These are phyloP conservation scores for Enteromius thamalakanensis DNA, from an alignment of 2,797 vertebrate species.

Conservation along the genomic window DNA sequence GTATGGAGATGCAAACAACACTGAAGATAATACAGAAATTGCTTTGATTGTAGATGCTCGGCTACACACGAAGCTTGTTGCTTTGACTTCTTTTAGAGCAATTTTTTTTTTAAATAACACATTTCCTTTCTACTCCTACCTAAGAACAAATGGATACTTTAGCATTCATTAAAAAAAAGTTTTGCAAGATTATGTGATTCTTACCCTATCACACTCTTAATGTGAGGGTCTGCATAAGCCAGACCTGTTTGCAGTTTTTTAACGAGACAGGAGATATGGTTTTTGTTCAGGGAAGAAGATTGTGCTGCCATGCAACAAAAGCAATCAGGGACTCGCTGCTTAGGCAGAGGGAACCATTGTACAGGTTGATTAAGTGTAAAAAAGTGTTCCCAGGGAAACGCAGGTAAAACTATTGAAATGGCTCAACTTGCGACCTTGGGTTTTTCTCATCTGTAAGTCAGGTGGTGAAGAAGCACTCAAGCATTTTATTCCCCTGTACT, in stretches of 20 bases:
- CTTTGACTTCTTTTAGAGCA: neutral
- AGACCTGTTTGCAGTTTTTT: slow-evolving; percentile 17
- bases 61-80: neutral
- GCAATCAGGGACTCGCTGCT: slow-evolving; percentile 57
- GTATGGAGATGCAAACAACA: neutral
- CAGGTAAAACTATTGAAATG: slow-evolving; percentile 63
- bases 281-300: slow-evolving; percentile 45
- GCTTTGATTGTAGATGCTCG: neutral
- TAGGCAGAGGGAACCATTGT: slow-evolving; percentile 51
- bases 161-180: neutral
- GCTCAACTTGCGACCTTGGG: slow-evolving; percentile 60
- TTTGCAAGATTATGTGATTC: neutral
- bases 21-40: neutral
- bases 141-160: neutral
- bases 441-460: slow-evolving; percentile 42
- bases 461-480: slow-evolving; percentile 43
- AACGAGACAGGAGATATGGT: slow-evolving; percentile 12
- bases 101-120: neutral
- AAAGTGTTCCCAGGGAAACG: slow-evolving; percentile 67
- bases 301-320: slow-evolving; percentile 58
- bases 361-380: slow-evolving; percentile 53
- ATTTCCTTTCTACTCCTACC: neutral
- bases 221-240: slow-evolving; percentile 6
- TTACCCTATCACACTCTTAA: neutral
- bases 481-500: slow-evolving; percentile 46